A percentile compares a stretch with the other conserved stretches of the same genome.
phyloP scores from a whole-genome alignment of 2,113 vertebrate species.

The Percopsis transmontana region DNA sequence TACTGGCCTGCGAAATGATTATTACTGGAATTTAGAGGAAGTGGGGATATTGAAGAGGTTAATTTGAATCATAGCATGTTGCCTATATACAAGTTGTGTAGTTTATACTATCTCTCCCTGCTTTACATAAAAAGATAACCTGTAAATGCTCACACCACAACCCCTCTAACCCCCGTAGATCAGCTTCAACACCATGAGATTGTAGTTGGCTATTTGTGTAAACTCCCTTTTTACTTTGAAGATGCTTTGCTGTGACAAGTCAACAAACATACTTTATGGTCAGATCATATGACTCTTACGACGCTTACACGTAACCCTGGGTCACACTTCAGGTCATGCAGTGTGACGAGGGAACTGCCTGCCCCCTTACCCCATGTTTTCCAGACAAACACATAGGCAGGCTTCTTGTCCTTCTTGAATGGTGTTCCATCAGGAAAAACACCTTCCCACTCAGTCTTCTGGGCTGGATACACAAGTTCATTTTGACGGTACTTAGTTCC shows the following conservation, averaged over 20 bases:
- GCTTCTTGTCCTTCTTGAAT: slow-evolving; percentile 73
- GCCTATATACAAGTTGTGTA: too few relatives aligned
- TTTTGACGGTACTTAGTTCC: slow-evolving; percentile 77
- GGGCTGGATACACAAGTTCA: slow-evolving; percentile 79
- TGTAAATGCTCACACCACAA: too few relatives aligned
- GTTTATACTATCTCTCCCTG: too few relatives aligned
- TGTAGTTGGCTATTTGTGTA: too few relatives aligned
- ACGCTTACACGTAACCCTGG: slow-evolving; percentile 18
- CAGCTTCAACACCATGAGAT: too few relatives aligned
- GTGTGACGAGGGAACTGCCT: not conserved
- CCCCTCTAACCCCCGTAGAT: too few relatives aligned
- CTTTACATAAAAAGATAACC: too few relatives aligned
- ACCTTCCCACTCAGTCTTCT: slow-evolving; percentile 58
- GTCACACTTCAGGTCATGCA: slow-evolving; percentile 3
- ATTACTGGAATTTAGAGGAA: not conserved
- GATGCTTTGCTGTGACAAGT: not conserved
- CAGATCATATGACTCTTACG: slow-evolving; percentile 34
- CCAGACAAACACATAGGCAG: slow-evolving; percentile 91
- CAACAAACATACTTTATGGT: not conserved
- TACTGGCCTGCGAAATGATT: slow-evolving; percentile 80
- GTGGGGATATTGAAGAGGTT: not conserved
- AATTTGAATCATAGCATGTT: too few relatives aligned
- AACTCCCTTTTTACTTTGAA: too few relatives aligned
- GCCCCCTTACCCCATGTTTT: slow-evolving; percentile 85
- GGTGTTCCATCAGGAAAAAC: slow-evolving; percentile 85